Evolutionary conservation across 2,797 vertebrate genomes (phyloP).

Genomic region (Sandelia bainsii): DNA sequence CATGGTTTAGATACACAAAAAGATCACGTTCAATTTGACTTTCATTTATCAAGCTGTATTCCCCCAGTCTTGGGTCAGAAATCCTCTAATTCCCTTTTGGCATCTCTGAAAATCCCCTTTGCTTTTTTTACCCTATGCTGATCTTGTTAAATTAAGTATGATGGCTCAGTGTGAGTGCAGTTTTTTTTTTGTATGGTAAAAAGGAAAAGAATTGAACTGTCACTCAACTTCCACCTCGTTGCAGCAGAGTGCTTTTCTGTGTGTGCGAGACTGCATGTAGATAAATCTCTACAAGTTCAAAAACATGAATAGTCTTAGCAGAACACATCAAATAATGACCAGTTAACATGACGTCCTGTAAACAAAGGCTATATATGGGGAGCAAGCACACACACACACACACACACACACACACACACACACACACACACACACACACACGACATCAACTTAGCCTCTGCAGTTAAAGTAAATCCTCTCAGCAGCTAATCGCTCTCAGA

Average conservation of each 20-base stretch:
- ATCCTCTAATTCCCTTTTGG: conserved; percentile 55
- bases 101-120: conserved; percentile 47
- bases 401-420: conserved; percentile 16
- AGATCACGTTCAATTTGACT: conserved; percentile 67
- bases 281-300: conserved; percentile 4
- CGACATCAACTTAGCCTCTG: conserved; percentile 23
- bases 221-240: conserved; percentile 58
- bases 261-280: not conserved
- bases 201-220: conserved; percentile 70
- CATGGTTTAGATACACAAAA: conserved; percentile 42
- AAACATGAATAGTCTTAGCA: not conserved
- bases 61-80: conserved; percentile 58
- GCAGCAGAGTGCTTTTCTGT: conserved; percentile 28
- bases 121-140: conserved; percentile 11
- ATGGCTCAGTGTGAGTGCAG: conserved; percentile 55
- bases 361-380: conserved; percentile 45
- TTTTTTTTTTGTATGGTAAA: conserved; percentile 25
- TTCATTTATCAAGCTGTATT: conserved; percentile 62
- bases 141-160: conserved; percentile 67
- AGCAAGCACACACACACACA: not conserved
- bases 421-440: conserved; percentile 23
- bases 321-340: conserved; percentile 23
- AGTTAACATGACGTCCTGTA: conserved; percentile 45
- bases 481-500: conserved; percentile 62
- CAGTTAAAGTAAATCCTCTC: conserved; percentile 68